Percentiles rank a stretch among this genome's conserved stretches.
phyloP scores from a whole-genome alignment of 2,113 vertebrate species.

The Vidua chalybeata region DNA sequence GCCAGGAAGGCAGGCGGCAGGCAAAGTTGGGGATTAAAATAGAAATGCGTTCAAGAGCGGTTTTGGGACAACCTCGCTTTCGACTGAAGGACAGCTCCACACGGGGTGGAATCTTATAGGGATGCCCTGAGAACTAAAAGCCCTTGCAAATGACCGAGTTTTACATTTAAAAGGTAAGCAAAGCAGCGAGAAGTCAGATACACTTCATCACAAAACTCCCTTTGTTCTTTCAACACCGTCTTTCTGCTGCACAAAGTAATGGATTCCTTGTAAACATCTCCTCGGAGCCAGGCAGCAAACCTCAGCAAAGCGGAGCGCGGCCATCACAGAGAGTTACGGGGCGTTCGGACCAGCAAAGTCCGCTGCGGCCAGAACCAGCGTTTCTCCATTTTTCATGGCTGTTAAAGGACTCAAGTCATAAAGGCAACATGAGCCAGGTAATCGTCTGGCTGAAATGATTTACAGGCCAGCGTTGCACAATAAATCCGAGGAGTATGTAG shows the following conservation, averaged over 20 bases:
- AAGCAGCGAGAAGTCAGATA: conserved; percentile 47
- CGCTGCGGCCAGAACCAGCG: not conserved
- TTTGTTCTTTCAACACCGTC: conserved; percentile 44
- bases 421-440: conserved; percentile 21
- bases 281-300: not conserved
- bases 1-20: conserved; percentile 51
- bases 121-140: conserved; percentile 35
- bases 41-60: conserved; percentile 16
- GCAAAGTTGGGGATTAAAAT: conserved; percentile 48
- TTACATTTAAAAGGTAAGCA: conserved; percentile 67
- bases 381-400: not conserved
- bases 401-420: conserved; percentile 19
- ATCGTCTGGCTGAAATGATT: conserved; percentile 35
- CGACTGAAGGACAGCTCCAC: not conserved
- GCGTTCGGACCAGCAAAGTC: not conserved
- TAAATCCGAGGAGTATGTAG: conserved; percentile 28
- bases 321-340: not conserved
- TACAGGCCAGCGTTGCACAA: conserved; percentile 16
- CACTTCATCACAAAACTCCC: conserved; percentile 46
- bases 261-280: conserved; percentile 22
- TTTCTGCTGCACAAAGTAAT: not conserved
- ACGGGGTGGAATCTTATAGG: not conserved
- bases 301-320: not conserved
- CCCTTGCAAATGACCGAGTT: conserved; percentile 42
- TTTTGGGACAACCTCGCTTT: conserved; percentile 6